Evolutionary conservation across 2,888 invertebrate species (phyloP).

Genomic region (Gonocerus acuteangulatus): DNA sequence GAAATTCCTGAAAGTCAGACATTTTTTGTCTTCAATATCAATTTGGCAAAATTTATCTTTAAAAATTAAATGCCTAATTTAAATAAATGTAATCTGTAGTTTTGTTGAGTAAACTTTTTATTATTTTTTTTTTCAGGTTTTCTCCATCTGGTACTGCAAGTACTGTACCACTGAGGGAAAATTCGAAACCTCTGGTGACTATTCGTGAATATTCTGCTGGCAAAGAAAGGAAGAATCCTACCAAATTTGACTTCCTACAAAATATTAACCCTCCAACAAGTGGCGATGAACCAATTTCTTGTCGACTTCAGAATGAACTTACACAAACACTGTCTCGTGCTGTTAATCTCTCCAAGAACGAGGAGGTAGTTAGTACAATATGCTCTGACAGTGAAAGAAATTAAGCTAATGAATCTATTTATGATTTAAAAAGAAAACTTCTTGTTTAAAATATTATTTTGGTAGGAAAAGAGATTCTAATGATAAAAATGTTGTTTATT

Average conservation of each 20-base stretch:
- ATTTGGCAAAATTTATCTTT: no score
- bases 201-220: constrained; percentile 39
- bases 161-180: constrained; percentile 24
- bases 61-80: no score
- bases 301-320: constrained; percentile 64
- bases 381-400: no score
- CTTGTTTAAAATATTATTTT: no score
- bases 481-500: neutral
- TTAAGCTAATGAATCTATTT: no score
- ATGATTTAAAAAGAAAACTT: no score
- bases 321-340: constrained; percentile 67
- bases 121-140: constrained; percentile 8
- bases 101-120: no score
- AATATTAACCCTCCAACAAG: constrained; percentile 35
- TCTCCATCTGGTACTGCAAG: constrained; percentile 17
- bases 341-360: constrained; percentile 50
- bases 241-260: constrained; percentile 61
- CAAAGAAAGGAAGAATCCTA: constrained; percentile 52
- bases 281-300: constrained; percentile 49
- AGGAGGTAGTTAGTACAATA: constrained; percentile 27
- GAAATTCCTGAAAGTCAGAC: no score
- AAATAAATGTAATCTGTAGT: no score
- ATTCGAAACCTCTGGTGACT: constrained; percentile 40
- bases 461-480: no score
- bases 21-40: no score